Base-by-base conservation (phyloP, 1,140 invertebrate genomes). In the Bombus cullumanus region DNA sequence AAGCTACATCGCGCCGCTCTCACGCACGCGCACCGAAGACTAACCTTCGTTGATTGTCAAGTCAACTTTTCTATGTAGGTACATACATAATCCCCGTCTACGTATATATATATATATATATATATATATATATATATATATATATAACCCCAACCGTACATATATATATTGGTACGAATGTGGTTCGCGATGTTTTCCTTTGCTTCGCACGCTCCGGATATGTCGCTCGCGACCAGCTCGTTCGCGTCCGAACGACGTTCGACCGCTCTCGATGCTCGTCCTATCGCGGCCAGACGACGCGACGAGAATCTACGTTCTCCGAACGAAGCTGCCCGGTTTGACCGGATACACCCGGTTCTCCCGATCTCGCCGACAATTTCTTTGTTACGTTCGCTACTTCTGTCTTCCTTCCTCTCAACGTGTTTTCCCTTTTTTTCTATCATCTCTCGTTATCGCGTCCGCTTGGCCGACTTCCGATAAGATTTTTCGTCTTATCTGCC, bases 191-290 rank as follows among this genome's bases (percentile, higher is more conserved):
- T 59, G 53, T 81, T 74, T 89, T 88, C 84, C 86, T 85, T 75
- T 66, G 73, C 62, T 69, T 22, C 69, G n/a, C 31, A 47, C 78
- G 73, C 84, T 89, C 83, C 83, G 78, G 83, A 89, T 86, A 88
- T 74, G 88, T 88, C 87, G 86, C 77, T 22, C 81, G 81, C 37
- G 68, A 76, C 43, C 28, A 41, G 39, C 39, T 39, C 87, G 83
- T 73, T 22, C 81, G 81, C 59, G 68, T 76, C 57, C 80, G 57
- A 79, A 53, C 87, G 83, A 89, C 86, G 71, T 76, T 25, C 31
- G 22, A 47, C 57, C 39, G 81, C 53, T 71, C 53, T 59, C 83
- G 39, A 47, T 59, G 78, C 69, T 68, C n/a, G 57, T 22, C 75
- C 69, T 85, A 81, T 85, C 84, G 84, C 59, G 39, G 37, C 80